phyloP scores from a whole-genome alignment of 2,113 vertebrate genomes.

The Cricetomys ansorgei region DNA sequence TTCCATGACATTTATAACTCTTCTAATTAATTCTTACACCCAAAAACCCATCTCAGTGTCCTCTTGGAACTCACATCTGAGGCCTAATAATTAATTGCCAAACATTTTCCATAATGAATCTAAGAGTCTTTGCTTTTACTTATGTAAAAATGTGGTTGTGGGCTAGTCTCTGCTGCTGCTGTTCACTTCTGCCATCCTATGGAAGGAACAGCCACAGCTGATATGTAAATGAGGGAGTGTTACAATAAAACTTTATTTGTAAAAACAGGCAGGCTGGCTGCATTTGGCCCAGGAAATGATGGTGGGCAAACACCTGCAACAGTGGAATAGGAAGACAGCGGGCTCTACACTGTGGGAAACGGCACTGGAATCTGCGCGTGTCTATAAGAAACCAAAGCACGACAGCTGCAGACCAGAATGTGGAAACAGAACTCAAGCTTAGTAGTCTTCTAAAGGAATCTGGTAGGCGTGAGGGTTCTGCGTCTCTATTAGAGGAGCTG shows the following conservation, averaged over 20 bases:
- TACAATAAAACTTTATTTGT: slow-evolving; percentile 38
- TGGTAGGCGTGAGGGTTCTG: not conserved
- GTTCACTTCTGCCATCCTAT: not conserved
- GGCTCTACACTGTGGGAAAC: not conserved
- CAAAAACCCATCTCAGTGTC: not conserved
- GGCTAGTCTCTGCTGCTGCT: not conserved
- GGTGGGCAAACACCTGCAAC: not conserved
- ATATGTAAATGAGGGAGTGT: not conserved
- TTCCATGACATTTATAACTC: not conserved
- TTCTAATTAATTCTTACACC: not conserved
- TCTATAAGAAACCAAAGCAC: not conserved
- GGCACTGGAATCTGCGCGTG: not conserved
- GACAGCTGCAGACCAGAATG: not conserved
- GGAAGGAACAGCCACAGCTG: not conserved
- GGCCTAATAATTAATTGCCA: not conserved
- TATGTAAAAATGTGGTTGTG: not conserved
- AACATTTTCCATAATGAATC: not conserved
- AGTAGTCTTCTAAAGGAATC: not conserved
- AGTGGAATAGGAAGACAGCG: not conserved
- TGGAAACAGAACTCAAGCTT: not conserved
- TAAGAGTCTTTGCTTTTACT: not conserved
- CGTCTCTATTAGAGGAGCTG: not conserved
- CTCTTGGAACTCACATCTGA: not conserved
- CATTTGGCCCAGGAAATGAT: not conserved
- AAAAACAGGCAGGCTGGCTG: not conserved